Evolutionary conservation across 2,797 vertebrate species (phyloP), one percentile per base, ranked within the genome.

Genomic region (Peromyscus eremicus): DNA sequence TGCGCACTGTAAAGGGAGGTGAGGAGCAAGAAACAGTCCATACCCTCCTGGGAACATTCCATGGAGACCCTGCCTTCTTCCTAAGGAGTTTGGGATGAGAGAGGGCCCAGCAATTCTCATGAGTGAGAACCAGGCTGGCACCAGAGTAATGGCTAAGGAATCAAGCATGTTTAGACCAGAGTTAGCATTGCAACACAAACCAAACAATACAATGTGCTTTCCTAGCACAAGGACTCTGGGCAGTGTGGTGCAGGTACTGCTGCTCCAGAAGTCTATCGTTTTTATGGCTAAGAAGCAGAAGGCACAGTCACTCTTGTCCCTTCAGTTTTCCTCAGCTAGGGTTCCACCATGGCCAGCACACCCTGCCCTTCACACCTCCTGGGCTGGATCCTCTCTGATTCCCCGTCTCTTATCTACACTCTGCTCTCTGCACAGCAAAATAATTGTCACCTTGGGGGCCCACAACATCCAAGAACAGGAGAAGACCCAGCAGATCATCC

Each of bases 1-100:
- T 0, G 97, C 98, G 43, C 98, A 98, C 92, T 98, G 97, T 17
- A 0, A 0, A 0, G 90, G 93, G 21, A 66, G 96, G 97, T 97
- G 27, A 98, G 94, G 3, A 57, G 1, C 4, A 0, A 10, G 25
- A 21, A 6, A 19, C 0, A 46, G 19, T 9, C 13, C 2, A 19
- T 2, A 8, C 1, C 5, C 40, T 66, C 32, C 14, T 12, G 60
- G 5, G 37, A 12, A 62, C 6, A 4, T 52, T 71, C 5, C 46
- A 29, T 62, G 29, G 77, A 27, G 82, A 3, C 62, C 32, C 21
- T 14, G 6, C 11, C 62, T 68, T 85, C 19, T 49, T 68, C 43
- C 82, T 85, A 46, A 66, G 19, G 27, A 14, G 19, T 6, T 9
- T 70, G 64, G 34, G 46, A 14, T 14, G 32, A 68, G 62, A 82